Evolutionary conservation across 2,888 invertebrate genomes (phyloP), one percentile per base, ranked within the genome.

Genomic region (Heliconius aoede): DNA sequence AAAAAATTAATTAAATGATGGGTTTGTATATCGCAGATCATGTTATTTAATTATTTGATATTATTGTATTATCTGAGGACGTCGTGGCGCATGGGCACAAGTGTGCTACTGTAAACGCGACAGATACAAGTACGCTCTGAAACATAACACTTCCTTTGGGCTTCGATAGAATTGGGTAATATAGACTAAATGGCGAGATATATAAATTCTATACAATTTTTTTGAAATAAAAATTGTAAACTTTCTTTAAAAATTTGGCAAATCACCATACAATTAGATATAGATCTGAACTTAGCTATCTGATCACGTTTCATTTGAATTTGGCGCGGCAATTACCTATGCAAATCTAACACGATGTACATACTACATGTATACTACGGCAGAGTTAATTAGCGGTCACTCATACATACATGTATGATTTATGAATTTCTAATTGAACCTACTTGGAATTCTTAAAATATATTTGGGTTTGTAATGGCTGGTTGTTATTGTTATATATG

Each of bases 281-380:
- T 78, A 75, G 75, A 68, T 80, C 76, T 40, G 21, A 77, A 74
- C 72, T 80, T 71, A 40, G 68, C 30, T 73, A 69, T 32, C 81
- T 24, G 60, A 74, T 81, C 84, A 84, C 83, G 84, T 83, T 81
- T 72, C 72, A 51, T 76, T 78, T 80, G 79, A 81, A 77, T 83
- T 84, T 81, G 84, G 83, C 75, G 67, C 77, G 46, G 79, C 82
- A 80, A 83, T 84, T 84, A 46, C 46, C 46, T 46, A 84, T 84
- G 83, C 74, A 79, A 84, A 84, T 84, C 76, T 65, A 62, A 81
- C 79, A 80, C 67, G 80, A n/a, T 71, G 75, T 61, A 80, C 24
- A 24, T 26, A 60, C 64, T 58, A 58, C 64, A 64, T n/a, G 36
- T 40, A 40, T 15, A 65, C 78, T 77, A 75, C 78, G 73, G 76